These are phyloP conservation scores for Scylla paramamosain DNA, from an alignment of 1,140 invertebrate species.

Conservation along the genomic window DNA sequence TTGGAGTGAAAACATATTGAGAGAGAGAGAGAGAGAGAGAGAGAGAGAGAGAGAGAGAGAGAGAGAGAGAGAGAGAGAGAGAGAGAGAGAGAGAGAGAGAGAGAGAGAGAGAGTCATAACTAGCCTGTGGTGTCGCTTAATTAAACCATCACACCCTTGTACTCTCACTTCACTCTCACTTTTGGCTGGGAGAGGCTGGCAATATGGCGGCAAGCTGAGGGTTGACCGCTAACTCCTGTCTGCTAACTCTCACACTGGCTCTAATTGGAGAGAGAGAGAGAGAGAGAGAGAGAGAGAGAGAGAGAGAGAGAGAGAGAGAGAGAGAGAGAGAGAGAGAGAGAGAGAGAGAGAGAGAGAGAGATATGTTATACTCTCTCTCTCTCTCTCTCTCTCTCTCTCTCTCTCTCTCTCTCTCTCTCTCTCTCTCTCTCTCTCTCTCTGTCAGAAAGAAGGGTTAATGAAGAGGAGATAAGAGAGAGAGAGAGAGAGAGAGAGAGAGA, in stretches of 20 bases:
- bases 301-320: slow-evolving; percentile 49
- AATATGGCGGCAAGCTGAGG: no score
- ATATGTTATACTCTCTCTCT: no score
- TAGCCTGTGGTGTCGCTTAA: not conserved
- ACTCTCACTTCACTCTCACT: no score
- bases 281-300: slow-evolving; percentile 45
- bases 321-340: slow-evolving; percentile 35
- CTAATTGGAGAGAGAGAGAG: not conserved
- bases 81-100: slow-evolving; percentile 49
- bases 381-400: no score
- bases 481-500: not conserved
- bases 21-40: no score
- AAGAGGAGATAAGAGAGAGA: no score
- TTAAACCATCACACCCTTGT: no score
- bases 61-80: not conserved
- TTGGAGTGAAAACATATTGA: no score
- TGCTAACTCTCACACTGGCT: not conserved
- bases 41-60: not conserved
- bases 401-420: no score
- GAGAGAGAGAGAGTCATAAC: not conserved
- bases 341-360: not conserved
- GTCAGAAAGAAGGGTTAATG: not conserved
- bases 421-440: no score
- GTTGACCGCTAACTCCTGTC: no score
- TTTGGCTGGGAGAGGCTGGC: no score